Evolutionary conservation across 2,113 vertebrate genomes (phyloP).

Genomic region (Penelope pileata): DNA sequence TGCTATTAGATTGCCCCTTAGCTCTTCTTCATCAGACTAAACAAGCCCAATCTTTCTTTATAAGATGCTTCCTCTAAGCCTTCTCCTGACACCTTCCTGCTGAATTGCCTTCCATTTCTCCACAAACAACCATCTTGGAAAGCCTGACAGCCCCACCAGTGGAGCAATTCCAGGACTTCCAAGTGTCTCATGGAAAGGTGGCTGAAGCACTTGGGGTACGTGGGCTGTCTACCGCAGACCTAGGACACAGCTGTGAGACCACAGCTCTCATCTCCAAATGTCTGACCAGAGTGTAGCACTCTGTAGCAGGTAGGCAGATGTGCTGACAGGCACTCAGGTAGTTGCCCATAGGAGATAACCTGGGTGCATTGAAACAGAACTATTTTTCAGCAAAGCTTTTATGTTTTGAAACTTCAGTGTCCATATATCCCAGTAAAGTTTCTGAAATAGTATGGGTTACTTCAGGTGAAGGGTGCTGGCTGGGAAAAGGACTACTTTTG

Average conservation of each 20-base stretch:
- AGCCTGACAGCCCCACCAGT: not conserved
- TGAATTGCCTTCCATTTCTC: not conserved
- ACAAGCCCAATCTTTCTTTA: not conserved
- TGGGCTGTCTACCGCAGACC: fast-evolving
- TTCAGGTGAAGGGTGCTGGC: not conserved
- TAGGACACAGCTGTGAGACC: not conserved
- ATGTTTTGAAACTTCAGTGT: not conserved
- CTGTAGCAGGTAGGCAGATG: not conserved
- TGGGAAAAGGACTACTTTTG: not conserved
- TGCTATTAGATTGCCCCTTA: not conserved
- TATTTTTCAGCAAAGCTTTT: not conserved
- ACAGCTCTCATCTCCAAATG: not conserved
- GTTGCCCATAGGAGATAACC: not conserved
- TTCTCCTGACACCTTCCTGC: not conserved
- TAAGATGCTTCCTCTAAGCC: not conserved
- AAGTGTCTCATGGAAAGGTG: not conserved
- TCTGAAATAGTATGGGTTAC: not conserved
- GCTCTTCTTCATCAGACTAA: not conserved
- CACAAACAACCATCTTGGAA: not conserved
- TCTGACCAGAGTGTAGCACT: not conserved
- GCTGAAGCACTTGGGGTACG: not conserved
- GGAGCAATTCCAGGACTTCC: not conserved
- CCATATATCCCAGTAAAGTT: not conserved
- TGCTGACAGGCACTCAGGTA: not conserved
- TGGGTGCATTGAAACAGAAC: not conserved